Evolutionary conservation across 2,888 invertebrate species (phyloP).

Genomic region (Antheraea yamamai): DNA sequence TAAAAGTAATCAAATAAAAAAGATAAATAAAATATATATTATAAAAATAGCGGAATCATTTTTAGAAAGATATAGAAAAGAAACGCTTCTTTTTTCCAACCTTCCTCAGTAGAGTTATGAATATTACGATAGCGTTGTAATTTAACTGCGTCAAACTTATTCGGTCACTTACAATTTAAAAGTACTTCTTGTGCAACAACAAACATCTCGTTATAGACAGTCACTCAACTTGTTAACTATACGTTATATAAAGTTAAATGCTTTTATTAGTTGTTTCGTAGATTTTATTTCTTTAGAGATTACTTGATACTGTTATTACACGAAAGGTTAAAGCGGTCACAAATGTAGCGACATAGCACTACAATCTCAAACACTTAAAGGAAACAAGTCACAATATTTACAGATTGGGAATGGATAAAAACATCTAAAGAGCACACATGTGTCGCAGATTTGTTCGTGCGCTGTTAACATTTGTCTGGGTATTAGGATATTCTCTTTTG

Average conservation of each 20-base stretch:
- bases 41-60: background rate
- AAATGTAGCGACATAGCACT: background rate
- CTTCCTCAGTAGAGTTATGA: background rate
- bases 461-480: constrained; percentile 1
- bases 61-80: background rate
- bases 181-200: background rate
- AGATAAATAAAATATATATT: background rate
- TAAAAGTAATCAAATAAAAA: background rate
- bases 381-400: constrained; percentile 60
- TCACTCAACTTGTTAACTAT: background rate
- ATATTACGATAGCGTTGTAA: background rate
- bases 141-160: background rate
- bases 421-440: constrained; percentile 51
- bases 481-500: background rate
- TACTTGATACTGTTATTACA: background rate
- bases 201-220: background rate
- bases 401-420: constrained; percentile 44
- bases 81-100: background rate
- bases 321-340: background rate
- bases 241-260: background rate
- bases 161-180: background rate
- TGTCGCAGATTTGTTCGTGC: constrained; percentile 48
- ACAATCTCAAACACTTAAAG: constrained; percentile 18
- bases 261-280: background rate
- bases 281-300: background rate